Evolutionary conservation across 2,888 invertebrate genomes (phyloP), one percentile per base, ranked within the genome.

Genomic region (Coremacera marginata): DNA sequence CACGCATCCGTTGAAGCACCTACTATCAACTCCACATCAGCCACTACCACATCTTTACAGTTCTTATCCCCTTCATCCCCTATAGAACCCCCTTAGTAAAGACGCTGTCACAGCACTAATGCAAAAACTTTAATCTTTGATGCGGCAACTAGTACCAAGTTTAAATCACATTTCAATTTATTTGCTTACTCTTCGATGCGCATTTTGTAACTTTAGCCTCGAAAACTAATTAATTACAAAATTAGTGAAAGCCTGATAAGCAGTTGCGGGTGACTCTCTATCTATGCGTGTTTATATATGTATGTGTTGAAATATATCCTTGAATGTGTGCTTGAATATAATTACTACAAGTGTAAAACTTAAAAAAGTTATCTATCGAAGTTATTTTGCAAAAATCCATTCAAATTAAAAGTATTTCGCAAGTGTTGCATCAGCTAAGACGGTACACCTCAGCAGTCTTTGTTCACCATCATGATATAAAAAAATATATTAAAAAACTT

Each of bases 221-320:
- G 27, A 44, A 68, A 49, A 68, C 37, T 68, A 44, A 68, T 68
- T 68, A 68, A 68, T 68, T 68, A 68, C 68, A 44, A 68, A 44
- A 68, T 68, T 68, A 68, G 63, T 27, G 63, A 31, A 34, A 63
- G 44, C 7, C 44, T 11, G 44, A 44, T n/a, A 63, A 34, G 34
- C 16, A 14, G 16, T 14, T 8, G 31, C 9, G 27, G 63, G 11
- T 25, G 63, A n/a, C 44, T 37, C 8, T 14, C 1, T 14, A 14
- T 44, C 11, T 11, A 14, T 44, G 14, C 14, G 44, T 11, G 37
- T 8, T 5, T 11, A 11, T 44, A 3, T 44, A 1, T 44, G 44
- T 44, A 7, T 11, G 44, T 14, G 44, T 44, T 44, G 37, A 8
- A 44, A 44, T 44, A 44, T 14, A 44, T 44, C 44, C 44, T 44